Evolutionary conservation across 2,888 invertebrate species (phyloP).

Genomic region (Agriopis leucophaearia): DNA sequence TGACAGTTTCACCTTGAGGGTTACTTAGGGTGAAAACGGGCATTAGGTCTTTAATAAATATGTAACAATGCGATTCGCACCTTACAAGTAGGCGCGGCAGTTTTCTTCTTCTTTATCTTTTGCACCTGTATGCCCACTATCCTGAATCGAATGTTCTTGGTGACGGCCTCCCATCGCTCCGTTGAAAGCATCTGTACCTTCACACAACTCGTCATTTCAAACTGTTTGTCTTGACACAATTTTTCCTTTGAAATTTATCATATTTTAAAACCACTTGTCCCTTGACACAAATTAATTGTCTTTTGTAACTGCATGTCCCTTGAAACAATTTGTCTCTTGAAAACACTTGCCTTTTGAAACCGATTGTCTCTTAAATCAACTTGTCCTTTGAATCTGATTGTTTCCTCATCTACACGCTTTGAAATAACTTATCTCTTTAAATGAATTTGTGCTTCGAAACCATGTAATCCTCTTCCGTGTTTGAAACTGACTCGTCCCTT

Average conservation of each 20-base stretch:
- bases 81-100: conserved; percentile 62
- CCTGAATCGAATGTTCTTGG: conserved; percentile 56
- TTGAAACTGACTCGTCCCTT: no score
- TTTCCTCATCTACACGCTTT: neutral
- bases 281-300: neutral
- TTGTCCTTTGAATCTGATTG: no score
- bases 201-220: neutral
- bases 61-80: conserved; percentile 42
- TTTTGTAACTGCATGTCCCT: neutral
- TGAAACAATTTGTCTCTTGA: neutral
- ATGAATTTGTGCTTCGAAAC: neutral
- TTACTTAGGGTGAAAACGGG: no score
- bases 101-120: conserved; percentile 50
- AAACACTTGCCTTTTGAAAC: neutral
- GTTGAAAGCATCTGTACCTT: conserved; percentile 18
- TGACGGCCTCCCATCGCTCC: conserved; percentile 51
- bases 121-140: conserved; percentile 67
- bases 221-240: neutral
- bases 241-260: neutral
- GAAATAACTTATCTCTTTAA: neutral
- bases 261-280: neutral
- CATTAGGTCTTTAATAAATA: neutral
- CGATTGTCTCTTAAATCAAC: no score
- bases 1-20: no score
- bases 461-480: no score